Conservation (phyloP, 2,113 vertebrate genomes). For the Melospiza melodia region DNA sequence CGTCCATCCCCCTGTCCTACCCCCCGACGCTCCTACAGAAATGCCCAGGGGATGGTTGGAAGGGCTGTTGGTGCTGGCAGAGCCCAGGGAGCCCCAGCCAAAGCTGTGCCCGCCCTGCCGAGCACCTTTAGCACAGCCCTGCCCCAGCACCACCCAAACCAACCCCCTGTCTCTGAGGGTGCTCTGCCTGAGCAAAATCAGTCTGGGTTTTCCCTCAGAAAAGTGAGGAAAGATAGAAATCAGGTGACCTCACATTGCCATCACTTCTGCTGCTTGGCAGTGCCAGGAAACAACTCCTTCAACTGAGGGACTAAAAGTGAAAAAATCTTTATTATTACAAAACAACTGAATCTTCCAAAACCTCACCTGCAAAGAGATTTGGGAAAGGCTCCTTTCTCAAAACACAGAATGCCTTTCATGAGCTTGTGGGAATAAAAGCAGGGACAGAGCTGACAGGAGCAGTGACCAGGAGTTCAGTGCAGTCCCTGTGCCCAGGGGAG, state of each 20-base stretch:
- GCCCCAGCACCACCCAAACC: not conserved
- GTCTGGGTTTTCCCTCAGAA: not conserved
- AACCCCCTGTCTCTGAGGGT: not conserved
- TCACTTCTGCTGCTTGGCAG: not conserved
- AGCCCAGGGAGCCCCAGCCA: fast-evolving
- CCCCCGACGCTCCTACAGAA: too few species aligned
- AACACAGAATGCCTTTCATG: not conserved
- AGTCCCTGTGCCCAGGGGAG: not conserved
- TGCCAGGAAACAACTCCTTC: not conserved
- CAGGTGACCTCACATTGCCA: not conserved
- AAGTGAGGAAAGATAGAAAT: not conserved
- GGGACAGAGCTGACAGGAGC: not conserved
- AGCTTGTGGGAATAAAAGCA: not conserved
- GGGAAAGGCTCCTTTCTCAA: not conserved
- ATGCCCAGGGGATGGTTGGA: not conserved
- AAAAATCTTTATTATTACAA: not conserved
- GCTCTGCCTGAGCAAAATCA: not conserved
- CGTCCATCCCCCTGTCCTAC: too few species aligned
- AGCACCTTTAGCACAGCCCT: not conserved
- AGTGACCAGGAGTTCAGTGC: not conserved
- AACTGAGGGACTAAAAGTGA: not conserved
- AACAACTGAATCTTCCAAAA: not conserved
- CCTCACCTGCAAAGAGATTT: not conserved
- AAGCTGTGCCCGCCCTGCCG: not conserved
- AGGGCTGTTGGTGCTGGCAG: not conserved